These are phyloP conservation scores for Lithophane socia DNA, from an alignment of 2,888 invertebrate genomes.

Conservation along the genomic window DNA sequence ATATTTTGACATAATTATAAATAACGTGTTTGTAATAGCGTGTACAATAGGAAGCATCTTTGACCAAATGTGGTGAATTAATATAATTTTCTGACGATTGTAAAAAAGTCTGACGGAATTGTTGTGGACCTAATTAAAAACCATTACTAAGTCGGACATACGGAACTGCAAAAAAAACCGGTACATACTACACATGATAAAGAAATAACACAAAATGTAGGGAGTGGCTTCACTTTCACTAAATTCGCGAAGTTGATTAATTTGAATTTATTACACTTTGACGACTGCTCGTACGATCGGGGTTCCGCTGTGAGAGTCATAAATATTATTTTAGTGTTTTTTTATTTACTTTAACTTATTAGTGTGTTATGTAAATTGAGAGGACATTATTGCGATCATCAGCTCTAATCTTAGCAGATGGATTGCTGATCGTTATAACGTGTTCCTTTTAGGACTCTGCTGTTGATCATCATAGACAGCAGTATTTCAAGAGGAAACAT, in stretches of 20 bases:
- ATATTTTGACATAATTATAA: not conserved
- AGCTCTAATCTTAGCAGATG: too few species aligned
- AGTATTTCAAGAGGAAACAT: too few species aligned
- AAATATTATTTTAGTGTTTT: not conserved
- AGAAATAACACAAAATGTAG: constrained; percentile 22
- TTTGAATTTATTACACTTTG: constrained; percentile 56
- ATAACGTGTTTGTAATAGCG: not conserved
- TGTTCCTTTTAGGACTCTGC: too few species aligned
- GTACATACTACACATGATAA: constrained; percentile 10
- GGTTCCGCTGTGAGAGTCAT: constrained; percentile 21
- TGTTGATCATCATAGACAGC: too few species aligned
- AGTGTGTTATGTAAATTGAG: too few species aligned
- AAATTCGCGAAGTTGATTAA: constrained; percentile 61
- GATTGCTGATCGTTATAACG: too few species aligned
- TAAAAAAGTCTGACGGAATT: not conserved
- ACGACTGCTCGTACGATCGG: constrained; percentile 21
- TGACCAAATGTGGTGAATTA: too few species aligned
- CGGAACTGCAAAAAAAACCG: not conserved
- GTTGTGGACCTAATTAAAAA: not conserved
- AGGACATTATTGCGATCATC: too few species aligned
- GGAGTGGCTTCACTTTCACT: constrained; percentile 64
- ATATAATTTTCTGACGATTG: not conserved
- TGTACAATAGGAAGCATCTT: not conserved
- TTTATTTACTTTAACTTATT: not conserved
- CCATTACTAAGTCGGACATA: not conserved